Percentiles rank a stretch among this genome's conserved stretches.
phyloP scores from a whole-genome alignment of 2,888 invertebrate species.

The Taenaris catops region DNA sequence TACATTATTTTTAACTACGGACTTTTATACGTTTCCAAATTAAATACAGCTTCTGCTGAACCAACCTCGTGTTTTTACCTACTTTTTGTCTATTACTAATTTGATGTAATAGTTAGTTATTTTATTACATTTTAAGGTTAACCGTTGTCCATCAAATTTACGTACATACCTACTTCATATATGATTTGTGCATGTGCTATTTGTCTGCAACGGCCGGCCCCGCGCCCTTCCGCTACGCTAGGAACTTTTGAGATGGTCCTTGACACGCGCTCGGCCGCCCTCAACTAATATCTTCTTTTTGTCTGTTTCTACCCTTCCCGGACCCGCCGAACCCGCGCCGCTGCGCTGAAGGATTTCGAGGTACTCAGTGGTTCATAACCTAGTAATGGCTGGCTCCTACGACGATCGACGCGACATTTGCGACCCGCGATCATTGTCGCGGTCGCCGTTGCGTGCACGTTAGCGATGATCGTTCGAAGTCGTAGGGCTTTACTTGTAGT shows the following conservation, averaged over 20 bases:
- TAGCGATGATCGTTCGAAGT: constrained; percentile 74
- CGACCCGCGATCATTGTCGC: constrained; percentile 58
- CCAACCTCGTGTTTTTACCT: constrained; percentile 49
- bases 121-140: constrained; percentile 55
- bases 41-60: constrained; percentile 55
- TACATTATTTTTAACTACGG: constrained; percentile 28
- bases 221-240: constrained; percentile 57
- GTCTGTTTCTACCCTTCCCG: constrained; percentile 85
- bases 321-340: constrained; percentile 84
- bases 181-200: constrained; percentile 64
- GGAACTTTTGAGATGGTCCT: constrained; percentile 97
- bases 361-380: constrained; percentile 82
- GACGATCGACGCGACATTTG: constrained; percentile 64
- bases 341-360: constrained; percentile 91
- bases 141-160: constrained; percentile 57
- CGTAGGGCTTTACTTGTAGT: constrained; percentile 81
- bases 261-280: constrained; percentile 78
- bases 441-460: constrained; percentile 56
- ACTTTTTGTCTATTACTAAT: constrained; percentile 56
- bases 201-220: constrained; percentile 42
- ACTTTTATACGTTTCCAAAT: constrained; percentile 30
- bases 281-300: constrained; percentile 83
- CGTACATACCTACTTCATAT: constrained; percentile 39
- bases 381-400: constrained; percentile 74
- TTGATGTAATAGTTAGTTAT: constrained; percentile 69